phyloP scores from a whole-genome alignment of 1,140 invertebrate species.

The Sycophila sp. region DNA sequence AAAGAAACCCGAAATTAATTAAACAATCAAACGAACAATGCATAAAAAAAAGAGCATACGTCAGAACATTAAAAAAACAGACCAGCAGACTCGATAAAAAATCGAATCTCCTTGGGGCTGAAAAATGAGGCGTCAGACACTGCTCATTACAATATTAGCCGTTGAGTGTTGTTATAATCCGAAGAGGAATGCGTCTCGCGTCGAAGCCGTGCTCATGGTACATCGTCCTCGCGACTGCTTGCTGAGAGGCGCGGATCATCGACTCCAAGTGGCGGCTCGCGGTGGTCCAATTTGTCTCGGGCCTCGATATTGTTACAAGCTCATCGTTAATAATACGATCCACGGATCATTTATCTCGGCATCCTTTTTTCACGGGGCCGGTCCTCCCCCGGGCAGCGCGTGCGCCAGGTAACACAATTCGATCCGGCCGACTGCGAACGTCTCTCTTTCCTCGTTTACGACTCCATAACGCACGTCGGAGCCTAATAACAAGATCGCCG shows the following conservation, averaged over 20 bases:
- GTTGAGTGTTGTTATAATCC: conserved; percentile 6
- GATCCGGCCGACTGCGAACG: too few relatives aligned
- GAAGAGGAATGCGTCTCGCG: background rate
- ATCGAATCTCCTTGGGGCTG: too few relatives aligned
- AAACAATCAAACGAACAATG: too few relatives aligned
- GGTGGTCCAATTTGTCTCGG: conserved; percentile 67
- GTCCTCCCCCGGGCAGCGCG: too few relatives aligned
- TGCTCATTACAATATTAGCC: background rate
- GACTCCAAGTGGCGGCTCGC: conserved; percentile 44
- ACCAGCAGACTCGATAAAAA: too few relatives aligned
- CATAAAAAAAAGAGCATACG: too few relatives aligned
- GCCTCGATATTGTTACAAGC: conserved; percentile 64
- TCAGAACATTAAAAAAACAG: too few relatives aligned
- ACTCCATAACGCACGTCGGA: background rate
- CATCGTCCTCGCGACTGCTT: background rate
- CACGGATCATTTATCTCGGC: conserved; percentile 45
- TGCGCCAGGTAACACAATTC: too few relatives aligned
- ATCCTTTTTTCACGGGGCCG: conserved; percentile 10
- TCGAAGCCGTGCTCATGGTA: background rate
- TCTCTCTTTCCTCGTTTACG: background rate
- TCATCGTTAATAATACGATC: conserved; percentile 64
- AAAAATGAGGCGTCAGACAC: background rate
- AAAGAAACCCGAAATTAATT: too few relatives aligned
- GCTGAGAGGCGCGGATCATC: conserved; percentile 7
- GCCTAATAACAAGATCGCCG: background rate